A percentile compares a stretch with the other conserved stretches of the same genome.
Evolutionary conservation across 2,113 vertebrate genomes (phyloP).

Genomic region (Perognathus longimembris): DNA sequence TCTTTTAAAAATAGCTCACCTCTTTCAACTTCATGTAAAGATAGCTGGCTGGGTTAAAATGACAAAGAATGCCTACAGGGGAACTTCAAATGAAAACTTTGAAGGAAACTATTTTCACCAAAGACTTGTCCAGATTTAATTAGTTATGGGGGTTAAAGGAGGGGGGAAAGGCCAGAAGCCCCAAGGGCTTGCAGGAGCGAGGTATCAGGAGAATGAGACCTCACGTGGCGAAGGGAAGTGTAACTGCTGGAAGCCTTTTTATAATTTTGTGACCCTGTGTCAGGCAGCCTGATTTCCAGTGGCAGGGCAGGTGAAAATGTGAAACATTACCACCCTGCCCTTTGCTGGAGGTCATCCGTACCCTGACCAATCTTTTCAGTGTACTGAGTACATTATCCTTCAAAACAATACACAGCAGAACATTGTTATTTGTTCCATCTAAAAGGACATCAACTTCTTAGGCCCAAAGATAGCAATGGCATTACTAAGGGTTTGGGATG

Average conservation of each 20-base stretch:
- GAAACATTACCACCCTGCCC: slow-evolving; percentile 69
- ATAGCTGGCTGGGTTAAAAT: slow-evolving; percentile 72
- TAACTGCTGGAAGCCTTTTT: slow-evolving; percentile 84
- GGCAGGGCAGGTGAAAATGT: slow-evolving; percentile 75
- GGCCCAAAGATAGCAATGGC: background rate
- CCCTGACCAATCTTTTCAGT: background rate
- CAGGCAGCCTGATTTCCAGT: slow-evolving; percentile 81
- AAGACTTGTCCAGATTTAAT: slow-evolving; percentile 90
- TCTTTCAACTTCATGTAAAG: slow-evolving; percentile 83
- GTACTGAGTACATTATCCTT: background rate
- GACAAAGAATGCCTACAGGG: slow-evolving; percentile 85
- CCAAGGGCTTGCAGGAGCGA: slow-evolving; percentile 83
- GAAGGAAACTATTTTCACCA: slow-evolving; percentile 86
- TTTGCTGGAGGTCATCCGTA: slow-evolving; percentile 67
- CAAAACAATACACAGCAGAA: background rate
- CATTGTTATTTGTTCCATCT: background rate
- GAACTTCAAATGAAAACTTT: slow-evolving; percentile 84
- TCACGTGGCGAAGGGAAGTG: slow-evolving; percentile 83
- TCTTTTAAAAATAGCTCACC: slow-evolving; percentile 70
- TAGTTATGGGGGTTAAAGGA: slow-evolving; percentile 87
- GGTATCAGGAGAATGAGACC: slow-evolving; percentile 85
- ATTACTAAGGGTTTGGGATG: background rate
- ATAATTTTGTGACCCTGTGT: slow-evolving; percentile 87
- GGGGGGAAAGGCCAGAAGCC: slow-evolving; percentile 85
- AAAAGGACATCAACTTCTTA: background rate